Evolutionary conservation across 2,113 vertebrate species (phyloP), one percentile per base, ranked within the genome.

Genomic region (Delphinus delphis): DNA sequence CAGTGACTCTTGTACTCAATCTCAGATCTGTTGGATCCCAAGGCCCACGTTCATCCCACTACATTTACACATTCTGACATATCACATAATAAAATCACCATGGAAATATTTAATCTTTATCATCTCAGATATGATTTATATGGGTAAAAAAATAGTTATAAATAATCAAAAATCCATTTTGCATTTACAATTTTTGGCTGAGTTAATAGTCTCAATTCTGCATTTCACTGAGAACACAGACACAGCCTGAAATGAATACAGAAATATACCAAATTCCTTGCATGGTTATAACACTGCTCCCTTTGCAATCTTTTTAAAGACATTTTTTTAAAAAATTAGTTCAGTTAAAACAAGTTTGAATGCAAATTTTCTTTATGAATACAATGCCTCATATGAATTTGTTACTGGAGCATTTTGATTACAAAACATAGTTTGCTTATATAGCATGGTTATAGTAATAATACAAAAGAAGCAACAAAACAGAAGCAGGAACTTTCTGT

Each of bases 301-400:
- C 71, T 76, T 10, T 41, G 33, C 5, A 18, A 73, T 28, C 18
- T 81, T 88, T 60, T 53, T 28, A 87, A 88, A 94, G 28, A 81
- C 68, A 68, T 70, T 91, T 92, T 33, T 47, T 47, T 0, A 26
- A 58, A 67, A 77, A 84, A 44, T 88, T 55, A 65, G 28, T 77
- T 96, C 44, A 82, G 82, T 67, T 89, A 86, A 77, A 92, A 58
- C 8, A 65, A 81, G 13, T 82, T 89, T 92, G 20, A 96, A 79
- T 90, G 44, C 1, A 93, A 65, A 79, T 80, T 89, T 90, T 77
- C 50, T 73, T 88, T 89, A 63, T 65, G 60, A 95, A 85, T 76
- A 50, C 20, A 97, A 63, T 65, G 13, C 36, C 10, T 95, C 3
- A 47, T 91, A 60, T 88, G 58, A 97, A 85, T 95, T 90, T 95